Base-by-base conservation (phyloP, 2,113 vertebrate genomes). In the Myotis yumanensis region DNA sequence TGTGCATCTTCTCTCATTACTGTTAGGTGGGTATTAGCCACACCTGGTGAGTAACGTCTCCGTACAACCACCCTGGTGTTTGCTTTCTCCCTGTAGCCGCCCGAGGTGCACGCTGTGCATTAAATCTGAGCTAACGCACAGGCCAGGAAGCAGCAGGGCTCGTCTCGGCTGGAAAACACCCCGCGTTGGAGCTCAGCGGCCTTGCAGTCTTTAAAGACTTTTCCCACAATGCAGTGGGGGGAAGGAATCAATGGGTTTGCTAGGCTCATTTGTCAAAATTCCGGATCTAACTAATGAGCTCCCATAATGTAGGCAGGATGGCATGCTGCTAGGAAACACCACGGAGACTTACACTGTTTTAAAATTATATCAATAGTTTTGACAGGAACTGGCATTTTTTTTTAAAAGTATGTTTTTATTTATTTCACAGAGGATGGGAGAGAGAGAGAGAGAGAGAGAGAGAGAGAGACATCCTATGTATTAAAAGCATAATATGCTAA, bases 101-200 rank as follows among this genome's bases (percentile, higher is more conserved):
- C 7, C 5, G 1, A 0, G 20, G 2, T 30, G 7, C 52, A 14
- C 32, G 0, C 15, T n/a, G 4, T 23, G 3, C 16, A 4, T 23
- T 46, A 15, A 51, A 51, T 16, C 14, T 15, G 48, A 51, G 15
- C 48, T 15, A 3, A 51, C n/a, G 18, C 79, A 18, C 51, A 30
- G 11, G 30, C 5, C 11, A 25, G 73, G 66, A 32, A 15, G 25
- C 79, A 68, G 2, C 30, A 71, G 22, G 22, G 37, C 23, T 43
- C 14, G 1, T 0, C 2, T 35, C 14, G 40, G n/a, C 75, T 23
- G 28, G 15, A 1, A 6, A 23, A 28, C 22, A 10, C n/a, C 1
- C 4, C 4, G 9, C 64, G 69, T 18, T 1, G 10, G 3, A 75
- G n/a, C 14, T 40, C 14, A 48, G 83, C 3, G 8, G 12, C 4